These are phyloP conservation scores for Mustelus asterias DNA, from an alignment of 2,113 vertebrate genomes.

Conservation along the genomic window DNA sequence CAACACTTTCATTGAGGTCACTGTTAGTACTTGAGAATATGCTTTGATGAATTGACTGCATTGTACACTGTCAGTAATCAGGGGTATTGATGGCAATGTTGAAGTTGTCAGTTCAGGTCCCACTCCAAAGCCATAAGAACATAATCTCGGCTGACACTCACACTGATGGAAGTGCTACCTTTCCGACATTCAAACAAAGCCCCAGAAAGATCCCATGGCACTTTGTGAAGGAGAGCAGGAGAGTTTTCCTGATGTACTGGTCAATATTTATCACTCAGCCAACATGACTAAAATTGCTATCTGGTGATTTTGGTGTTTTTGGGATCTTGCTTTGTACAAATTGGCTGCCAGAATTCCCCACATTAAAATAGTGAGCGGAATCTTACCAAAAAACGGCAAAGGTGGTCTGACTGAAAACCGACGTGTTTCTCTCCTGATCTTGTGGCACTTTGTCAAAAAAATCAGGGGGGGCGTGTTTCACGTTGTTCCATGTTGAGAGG, in stretches of 20 bases:
- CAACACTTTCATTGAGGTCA: neutral
- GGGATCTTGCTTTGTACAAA: neutral
- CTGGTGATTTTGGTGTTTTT: neutral
- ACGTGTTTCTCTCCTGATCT: no score
- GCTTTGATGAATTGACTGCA: neutral
- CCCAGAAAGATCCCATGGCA: neutral
- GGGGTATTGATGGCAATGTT: neutral
- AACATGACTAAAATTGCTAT: neutral
- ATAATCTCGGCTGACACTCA: neutral
- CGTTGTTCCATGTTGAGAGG: no score
- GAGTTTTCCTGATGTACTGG: neutral
- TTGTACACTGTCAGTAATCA: neutral
- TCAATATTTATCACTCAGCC: neutral
- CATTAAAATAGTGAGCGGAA: neutral
- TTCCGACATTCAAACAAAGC: neutral
- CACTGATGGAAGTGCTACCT: neutral
- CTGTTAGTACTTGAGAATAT: neutral
- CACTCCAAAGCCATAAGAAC: neutral
- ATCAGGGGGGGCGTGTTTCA: no score
- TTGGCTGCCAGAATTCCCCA: neutral
- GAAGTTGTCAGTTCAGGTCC: neutral
- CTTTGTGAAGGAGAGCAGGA: neutral
- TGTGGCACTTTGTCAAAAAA: no score
- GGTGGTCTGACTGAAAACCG: no score
- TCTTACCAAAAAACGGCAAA: no score